These are phyloP conservation scores for Muscicapa striata DNA, from an alignment of 2,797 vertebrate species.

Conservation along the genomic window DNA sequence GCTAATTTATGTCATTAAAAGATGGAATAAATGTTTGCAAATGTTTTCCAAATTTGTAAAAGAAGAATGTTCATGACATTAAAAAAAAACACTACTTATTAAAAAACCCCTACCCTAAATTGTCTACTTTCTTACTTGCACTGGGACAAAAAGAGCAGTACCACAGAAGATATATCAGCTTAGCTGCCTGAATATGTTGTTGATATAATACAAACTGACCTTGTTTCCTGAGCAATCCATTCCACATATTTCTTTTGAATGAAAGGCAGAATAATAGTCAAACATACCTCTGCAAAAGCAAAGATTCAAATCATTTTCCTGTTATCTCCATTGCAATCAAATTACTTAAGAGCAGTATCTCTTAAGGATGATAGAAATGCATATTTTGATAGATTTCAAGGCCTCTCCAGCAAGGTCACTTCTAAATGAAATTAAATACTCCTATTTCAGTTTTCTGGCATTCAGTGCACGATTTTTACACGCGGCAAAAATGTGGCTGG, in stretches of 20 bases:
- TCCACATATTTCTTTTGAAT: not conserved
- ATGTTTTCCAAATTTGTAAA: not conserved
- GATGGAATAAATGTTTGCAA: not conserved
- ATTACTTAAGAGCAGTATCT: conserved; percentile 38
- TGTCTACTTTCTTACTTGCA: not conserved
- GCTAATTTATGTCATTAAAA: not conserved
- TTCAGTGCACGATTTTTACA: not conserved
- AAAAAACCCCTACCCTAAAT: not conserved
- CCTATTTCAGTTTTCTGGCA: not conserved
- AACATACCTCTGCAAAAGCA: conserved; percentile 13
- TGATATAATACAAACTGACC: conserved; percentile 17
- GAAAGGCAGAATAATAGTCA: conserved; percentile 22
- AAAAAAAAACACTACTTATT: not conserved
- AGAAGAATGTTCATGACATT: not conserved
- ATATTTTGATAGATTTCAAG: conserved; percentile 39
- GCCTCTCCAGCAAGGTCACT: not conserved
- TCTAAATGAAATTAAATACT: not conserved
- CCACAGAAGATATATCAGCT: not conserved
- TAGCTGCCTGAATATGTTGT: not conserved
- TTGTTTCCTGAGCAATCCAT: conserved; percentile 2
- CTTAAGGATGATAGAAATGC: conserved; percentile 9
- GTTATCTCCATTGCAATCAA: conserved; percentile 26
- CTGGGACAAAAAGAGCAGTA: not conserved
- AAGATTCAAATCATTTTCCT: not conserved
- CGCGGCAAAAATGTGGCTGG: not conserved